Conservation (phyloP, 2,797 vertebrate species). For the Darevskia mixta region DNA sequence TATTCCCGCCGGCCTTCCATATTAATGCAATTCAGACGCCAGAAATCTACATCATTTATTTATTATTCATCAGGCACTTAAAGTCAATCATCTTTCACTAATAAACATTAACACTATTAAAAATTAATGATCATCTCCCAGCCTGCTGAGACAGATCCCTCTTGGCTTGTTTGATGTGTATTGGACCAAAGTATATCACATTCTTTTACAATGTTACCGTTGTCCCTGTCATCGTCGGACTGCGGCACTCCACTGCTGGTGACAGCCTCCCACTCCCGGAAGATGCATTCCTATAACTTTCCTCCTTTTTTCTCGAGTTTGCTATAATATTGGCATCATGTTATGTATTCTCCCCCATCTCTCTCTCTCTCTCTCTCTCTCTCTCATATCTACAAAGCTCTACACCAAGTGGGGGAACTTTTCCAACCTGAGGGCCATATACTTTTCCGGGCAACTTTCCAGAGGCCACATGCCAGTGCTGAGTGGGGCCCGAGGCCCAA, state of each 20-base stretch:
- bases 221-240: slow-evolving; percentile 10
- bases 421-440: not conserved
- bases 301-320: not conserved
- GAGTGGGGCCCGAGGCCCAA: too few relatives aligned
- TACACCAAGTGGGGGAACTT: not conserved
- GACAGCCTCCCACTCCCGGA: not conserved
- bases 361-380: not conserved
- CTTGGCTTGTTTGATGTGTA: slow-evolving; percentile 70
- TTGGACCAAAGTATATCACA: slow-evolving; percentile 59
- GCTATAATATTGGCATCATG: not conserved
- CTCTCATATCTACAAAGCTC: not conserved
- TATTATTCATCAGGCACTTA: slow-evolving; percentile 78
- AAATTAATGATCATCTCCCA: slow-evolving; percentile 75
- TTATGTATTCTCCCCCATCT: not conserved
- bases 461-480: too few relatives aligned
- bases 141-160: slow-evolving; percentile 68
- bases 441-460: too few relatives aligned
- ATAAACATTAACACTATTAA: slow-evolving; percentile 81
- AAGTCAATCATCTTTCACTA: slow-evolving; percentile 78
- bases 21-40: slow-evolving; percentile 66
- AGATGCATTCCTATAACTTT: not conserved
- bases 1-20: slow-evolving; percentile 64
- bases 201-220: slow-evolving; percentile 41
- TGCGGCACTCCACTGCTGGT: not conserved
- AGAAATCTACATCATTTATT: slow-evolving; percentile 72